A percentile compares a stretch with the other conserved stretches of the same genome.
These are phyloP conservation scores for Nanorana parkeri DNA, from an alignment of 2,113 vertebrate genomes.

Conservation along the genomic window DNA sequence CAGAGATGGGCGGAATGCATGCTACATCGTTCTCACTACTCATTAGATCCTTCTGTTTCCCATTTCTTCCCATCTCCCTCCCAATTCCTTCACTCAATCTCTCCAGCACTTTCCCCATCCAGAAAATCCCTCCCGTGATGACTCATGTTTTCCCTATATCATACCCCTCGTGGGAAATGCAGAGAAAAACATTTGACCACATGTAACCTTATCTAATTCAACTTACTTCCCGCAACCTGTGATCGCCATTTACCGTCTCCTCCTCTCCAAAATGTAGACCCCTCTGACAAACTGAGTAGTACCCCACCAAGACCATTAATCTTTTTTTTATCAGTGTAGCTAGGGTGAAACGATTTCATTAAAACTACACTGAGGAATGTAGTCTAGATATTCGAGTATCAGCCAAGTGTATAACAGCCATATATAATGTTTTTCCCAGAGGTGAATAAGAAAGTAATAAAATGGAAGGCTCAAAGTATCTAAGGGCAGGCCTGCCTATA, in stretches of 20 bases:
- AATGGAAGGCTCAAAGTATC: too few relatives aligned
- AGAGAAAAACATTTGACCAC: slow-evolving; percentile 14
- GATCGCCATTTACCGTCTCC: not conserved
- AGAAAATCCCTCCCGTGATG: not conserved
- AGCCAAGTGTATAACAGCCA: too few relatives aligned
- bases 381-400: too few relatives aligned
- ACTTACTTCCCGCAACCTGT: slow-evolving; percentile 1
- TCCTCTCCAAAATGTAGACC: not conserved
- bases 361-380: too few relatives aligned
- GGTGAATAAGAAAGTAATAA: too few relatives aligned
- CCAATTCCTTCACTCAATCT: not conserved
- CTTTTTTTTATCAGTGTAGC: too few relatives aligned
- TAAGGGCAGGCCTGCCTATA: too few relatives aligned
- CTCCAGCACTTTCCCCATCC: not conserved
- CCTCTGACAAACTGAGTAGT: too few relatives aligned
- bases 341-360: too few relatives aligned
- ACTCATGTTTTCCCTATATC: slow-evolving; percentile 34
- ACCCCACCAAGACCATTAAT: too few relatives aligned
- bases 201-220: slow-evolving; percentile 25
- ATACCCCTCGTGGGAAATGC: slow-evolving; percentile 32
- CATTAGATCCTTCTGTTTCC: not conserved
- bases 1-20: too few relatives aligned
- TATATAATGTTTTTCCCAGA: too few relatives aligned
- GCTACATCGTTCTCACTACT: not conserved
- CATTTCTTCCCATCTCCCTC: slow-evolving; percentile 10